Evolutionary conservation across 2,797 vertebrate species (phyloP), one percentile per base, ranked within the genome.

Genomic region (Acrossocheilus wenchowensis): DNA sequence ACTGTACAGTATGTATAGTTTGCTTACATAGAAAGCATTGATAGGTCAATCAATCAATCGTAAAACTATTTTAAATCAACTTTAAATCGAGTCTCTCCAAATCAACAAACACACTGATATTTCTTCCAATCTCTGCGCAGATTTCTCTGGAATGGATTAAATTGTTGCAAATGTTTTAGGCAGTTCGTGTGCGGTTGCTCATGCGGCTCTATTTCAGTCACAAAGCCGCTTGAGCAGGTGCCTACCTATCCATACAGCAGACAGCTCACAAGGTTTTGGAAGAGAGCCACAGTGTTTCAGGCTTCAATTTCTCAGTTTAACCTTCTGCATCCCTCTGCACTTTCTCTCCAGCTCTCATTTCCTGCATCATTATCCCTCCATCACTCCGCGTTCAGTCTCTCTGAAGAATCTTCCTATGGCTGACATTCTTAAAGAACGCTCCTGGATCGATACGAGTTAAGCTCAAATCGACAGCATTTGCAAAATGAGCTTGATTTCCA

Each of bases 321-420:
- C 62, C 30, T 62, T 80, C 60, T 72, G 26, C 66, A 68, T 34
- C 15, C 36, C 64, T 81, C 34, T 26, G 88, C 64, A 81, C 89
- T 84, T 77, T 74, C 69, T 74, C 41, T 68, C 17, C 15, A 30
- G 66, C 73, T 86, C 80, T 87, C 87, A 43, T 82, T 78, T 11
- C 52, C 81, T n/a, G 66, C 87, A 52, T 48, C 14, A 90, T 81
- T 85, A 85, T 69, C 30, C 2, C 45, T 87, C 78, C 83, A 60
- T 86, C 81, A 39, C 48, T 84, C 36, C 5, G 1, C 10, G 39
- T 19, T 71, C 36, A 45, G 34, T 85, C 45, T 34, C 39, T 43
- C 78, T 4, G 34, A 82, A 72, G 66, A 66, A 71, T 72, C 81
- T 57, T 52, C 81, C 43, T 9, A 12, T 57, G 50, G 68, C 81